Evolutionary conservation across 2,113 vertebrate genomes (phyloP).

Genomic region (Neoarius graeffei): DNA sequence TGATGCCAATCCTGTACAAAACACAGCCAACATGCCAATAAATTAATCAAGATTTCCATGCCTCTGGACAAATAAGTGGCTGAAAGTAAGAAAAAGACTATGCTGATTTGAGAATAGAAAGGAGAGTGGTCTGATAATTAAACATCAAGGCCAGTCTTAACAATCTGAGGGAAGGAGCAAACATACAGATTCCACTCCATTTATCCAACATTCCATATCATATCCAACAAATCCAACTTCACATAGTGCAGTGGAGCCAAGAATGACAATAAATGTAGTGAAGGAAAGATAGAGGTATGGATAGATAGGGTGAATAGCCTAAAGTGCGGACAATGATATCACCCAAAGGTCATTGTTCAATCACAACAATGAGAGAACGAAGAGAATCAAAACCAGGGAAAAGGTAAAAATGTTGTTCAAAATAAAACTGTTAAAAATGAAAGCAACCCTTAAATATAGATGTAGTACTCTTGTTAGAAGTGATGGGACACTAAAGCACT

Average conservation of each 20-base stretch:
- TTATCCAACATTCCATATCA: neutral
- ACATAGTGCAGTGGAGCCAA: too few relatives aligned
- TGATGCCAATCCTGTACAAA: neutral
- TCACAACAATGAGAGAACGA: neutral
- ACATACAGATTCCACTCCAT: neutral
- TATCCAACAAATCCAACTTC: too few relatives aligned
- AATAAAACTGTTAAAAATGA: neutral
- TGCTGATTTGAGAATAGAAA: neutral
- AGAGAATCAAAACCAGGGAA: neutral
- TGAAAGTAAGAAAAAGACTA: neutral
- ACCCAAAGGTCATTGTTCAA: neutral
- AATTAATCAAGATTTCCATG: neutral
- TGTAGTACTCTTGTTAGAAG: too few relatives aligned
- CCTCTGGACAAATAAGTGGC: neutral
- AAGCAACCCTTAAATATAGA: neutral
- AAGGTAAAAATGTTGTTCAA: neutral
- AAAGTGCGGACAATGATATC: neutral
- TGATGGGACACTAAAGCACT: too few relatives aligned
- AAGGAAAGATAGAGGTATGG: neutral
- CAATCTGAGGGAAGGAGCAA: neutral
- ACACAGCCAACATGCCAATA: neutral
- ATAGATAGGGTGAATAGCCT: neutral
- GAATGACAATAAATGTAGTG: neutral
- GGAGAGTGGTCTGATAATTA: neutral
- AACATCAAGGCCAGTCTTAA: neutral